phyloP scores from a whole-genome alignment of 2,113 vertebrate genomes.

The Ardeotis arabs region DNA sequence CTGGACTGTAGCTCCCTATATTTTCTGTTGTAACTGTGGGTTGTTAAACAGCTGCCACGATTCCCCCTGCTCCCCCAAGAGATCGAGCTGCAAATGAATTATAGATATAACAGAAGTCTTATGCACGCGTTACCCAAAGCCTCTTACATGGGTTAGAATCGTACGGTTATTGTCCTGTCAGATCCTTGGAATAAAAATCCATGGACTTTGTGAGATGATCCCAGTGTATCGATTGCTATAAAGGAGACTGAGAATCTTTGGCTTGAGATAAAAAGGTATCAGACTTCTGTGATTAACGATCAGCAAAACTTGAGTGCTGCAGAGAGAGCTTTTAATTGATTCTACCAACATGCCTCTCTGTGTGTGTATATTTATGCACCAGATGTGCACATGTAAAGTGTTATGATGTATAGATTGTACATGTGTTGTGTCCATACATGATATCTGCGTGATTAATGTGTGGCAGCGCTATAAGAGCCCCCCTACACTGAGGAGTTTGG shows the following conservation, averaged over 20 bases:
- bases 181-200: neutral
- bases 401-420: neutral
- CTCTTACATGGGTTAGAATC: neutral
- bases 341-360: neutral
- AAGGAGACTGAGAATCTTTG: constrained; percentile 8
- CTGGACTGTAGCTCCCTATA: neutral
- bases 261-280: constrained; percentile 10
- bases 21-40: neutral
- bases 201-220: neutral
- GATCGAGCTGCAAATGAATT: neutral
- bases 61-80: neutral
- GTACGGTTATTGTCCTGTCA: neutral
- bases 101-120: constrained; percentile 7
- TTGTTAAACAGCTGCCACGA: constrained; percentile 41
- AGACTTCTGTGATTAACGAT: neutral
- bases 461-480: neutral
- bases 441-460: neutral
- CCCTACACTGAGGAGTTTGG: fast-evolving
- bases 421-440: neutral
- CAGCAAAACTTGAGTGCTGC: neutral
- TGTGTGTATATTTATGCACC: neutral
- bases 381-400: neutral
- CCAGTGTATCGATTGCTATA: neutral
- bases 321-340: constrained; percentile 9
- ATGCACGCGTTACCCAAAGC: neutral